Base-by-base conservation (phyloP, 2,797 vertebrate species). In the Miichthys miiuy region DNA sequence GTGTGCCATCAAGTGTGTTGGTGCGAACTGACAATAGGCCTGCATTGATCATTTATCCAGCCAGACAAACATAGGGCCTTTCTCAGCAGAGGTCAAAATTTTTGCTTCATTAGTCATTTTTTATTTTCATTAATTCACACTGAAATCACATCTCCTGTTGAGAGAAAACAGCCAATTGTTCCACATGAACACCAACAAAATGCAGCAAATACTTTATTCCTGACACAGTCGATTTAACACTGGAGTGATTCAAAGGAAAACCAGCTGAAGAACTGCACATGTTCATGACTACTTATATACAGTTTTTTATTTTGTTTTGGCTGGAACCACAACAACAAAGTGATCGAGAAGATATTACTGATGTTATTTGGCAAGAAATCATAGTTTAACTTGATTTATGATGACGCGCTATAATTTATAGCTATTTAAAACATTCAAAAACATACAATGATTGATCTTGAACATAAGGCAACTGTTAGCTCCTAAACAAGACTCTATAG, bases 21-120 rank as follows among this genome's bases (percentile, higher is more conserved):
- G 16, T 60, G 38, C 27, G 71, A 87, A 81, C 66, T 83, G 86
- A 85, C 76, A 84, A 76, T 71, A 87, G 83, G 68, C 71, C 63
- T 38, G 75, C 79, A 79, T 70, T 85, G 81, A 87, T 89, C 72
- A 87, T 78, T 84, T 68, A 89, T 87, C 63, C 79, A 81, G 50
- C 48, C 77, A 80, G 52, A 76, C 73, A 77, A 79, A 75, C 46
- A 57, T n/a, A 14, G 23, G 60, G 65, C 69, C 44, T 74, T 47
- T 86, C 66, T 82, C 79, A 79, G 84, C 63, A 71, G 75, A 87
- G 82, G 85, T 82, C 55, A 80, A 72, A 74, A 66, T 55, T 73
- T 80, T 90, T 82, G 68, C 73, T 81, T 87, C 86, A 87, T 89
- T 87, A 84, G 76, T 79, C 60, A 48, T 70, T 87, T 83, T 84